These are phyloP conservation scores for Cyphomyrus discorhynchus DNA, from an alignment of 2,113 vertebrate species.

Conservation along the genomic window DNA sequence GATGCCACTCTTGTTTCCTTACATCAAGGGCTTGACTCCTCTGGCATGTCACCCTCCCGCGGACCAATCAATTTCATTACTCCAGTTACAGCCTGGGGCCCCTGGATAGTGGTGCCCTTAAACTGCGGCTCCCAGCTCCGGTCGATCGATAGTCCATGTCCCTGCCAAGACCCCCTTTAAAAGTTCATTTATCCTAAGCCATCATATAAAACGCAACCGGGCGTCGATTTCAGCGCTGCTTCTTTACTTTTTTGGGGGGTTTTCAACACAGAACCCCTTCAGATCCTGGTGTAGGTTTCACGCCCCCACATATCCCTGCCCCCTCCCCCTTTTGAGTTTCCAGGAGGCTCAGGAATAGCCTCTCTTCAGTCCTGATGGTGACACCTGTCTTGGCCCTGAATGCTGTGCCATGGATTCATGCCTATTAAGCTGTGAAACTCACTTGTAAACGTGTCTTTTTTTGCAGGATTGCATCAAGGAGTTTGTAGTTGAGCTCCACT, in stretches of 20 bases:
- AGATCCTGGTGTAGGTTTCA: slow-evolving; percentile 8
- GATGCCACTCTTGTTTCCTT: slow-evolving; percentile 77
- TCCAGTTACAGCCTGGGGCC: slow-evolving; percentile 67
- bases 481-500: neutral
- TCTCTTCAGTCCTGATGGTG: neutral
- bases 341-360: neutral
- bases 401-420: neutral
- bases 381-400: neutral
- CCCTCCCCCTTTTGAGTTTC: neutral
- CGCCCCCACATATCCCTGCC: neutral
- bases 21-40: slow-evolving; percentile 76
- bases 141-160: slow-evolving; percentile 66
- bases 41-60: slow-evolving; percentile 71
- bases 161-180: slow-evolving; percentile 77
- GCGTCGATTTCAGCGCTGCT: slow-evolving; percentile 65
- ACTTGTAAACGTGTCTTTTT: neutral
- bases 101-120: slow-evolving; percentile 69
- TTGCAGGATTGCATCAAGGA: neutral
- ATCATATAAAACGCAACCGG: slow-evolving; percentile 75
- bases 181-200: slow-evolving; percentile 75
- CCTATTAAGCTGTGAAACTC: neutral
- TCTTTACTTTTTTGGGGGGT: slow-evolving; percentile 72
- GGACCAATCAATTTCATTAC: slow-evolving; percentile 79
- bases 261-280: slow-evolving; percentile 60
- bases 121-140: slow-evolving; percentile 68